Conservation (phyloP, 1,140 invertebrate genomes). For the Vollenhovia emeryi region DNA sequence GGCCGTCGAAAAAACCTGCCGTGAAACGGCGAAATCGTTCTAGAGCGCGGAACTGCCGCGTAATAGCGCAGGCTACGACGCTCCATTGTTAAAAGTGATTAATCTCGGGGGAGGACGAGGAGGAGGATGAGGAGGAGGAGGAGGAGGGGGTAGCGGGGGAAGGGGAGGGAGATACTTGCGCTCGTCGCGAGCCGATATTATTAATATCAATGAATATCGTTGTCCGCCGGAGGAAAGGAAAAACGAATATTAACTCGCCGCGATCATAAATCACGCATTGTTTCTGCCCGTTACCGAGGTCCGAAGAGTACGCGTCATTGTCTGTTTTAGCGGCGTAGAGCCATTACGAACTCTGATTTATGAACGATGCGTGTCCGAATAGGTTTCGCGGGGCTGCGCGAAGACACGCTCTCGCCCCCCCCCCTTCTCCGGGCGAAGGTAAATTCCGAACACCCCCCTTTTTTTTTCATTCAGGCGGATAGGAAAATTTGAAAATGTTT, state of each 20-base stretch:
- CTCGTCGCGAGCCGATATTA: slow-evolving; percentile 33
- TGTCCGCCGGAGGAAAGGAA: slow-evolving; percentile 22
- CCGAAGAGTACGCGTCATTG: slow-evolving; percentile 43
- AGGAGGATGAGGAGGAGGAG: too few species aligned
- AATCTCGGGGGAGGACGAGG: neutral
- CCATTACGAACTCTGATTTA: slow-evolving; percentile 33
- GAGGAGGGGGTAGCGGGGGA: too few species aligned
- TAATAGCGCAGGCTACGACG: neutral
- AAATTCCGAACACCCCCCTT: neutral
- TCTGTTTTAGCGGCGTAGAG: slow-evolving; percentile 33
- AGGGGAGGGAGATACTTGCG: slow-evolving; percentile 11
- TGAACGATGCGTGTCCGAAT: slow-evolving; percentile 9
- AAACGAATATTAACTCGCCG: slow-evolving; percentile 33
- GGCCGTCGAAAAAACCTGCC: neutral
- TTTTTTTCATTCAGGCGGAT: neutral
- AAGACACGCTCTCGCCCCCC: too few species aligned
- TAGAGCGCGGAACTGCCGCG: neutral
- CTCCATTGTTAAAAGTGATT: slow-evolving; percentile 48
- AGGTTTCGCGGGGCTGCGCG: neutral
- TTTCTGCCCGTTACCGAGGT: slow-evolving; percentile 16
- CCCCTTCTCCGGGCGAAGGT: neutral
- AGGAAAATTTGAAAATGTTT: neutral
- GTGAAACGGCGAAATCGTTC: too few species aligned
- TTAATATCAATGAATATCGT: slow-evolving; percentile 52
- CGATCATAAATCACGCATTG: slow-evolving; percentile 55